Evolutionary conservation across 2,797 vertebrate species (phyloP).

Genomic region (Scarus forsteni): DNA sequence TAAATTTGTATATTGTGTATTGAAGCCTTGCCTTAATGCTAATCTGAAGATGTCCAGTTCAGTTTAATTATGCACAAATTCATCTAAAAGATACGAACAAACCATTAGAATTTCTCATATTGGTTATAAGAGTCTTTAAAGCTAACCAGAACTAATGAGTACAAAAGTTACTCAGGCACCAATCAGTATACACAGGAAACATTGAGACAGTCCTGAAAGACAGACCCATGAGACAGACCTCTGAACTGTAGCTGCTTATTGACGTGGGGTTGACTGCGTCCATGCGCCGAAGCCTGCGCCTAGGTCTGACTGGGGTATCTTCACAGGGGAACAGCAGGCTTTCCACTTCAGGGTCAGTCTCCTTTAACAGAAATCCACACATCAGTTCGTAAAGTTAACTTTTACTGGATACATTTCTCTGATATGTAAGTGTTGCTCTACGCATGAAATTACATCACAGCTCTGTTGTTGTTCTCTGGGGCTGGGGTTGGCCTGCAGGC

Average conservation of each 20-base stretch:
- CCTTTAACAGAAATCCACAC: slow-evolving; percentile 53
- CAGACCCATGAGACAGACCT: slow-evolving; percentile 53
- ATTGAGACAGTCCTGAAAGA: no score
- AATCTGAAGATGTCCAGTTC: no score
- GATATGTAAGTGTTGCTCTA: rapidly evolving
- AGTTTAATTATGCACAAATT: no score
- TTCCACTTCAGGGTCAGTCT: slow-evolving; percentile 51
- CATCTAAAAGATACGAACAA: no score
- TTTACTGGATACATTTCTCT: not conserved
- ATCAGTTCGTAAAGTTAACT: not conserved
- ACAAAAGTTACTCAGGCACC: no score
- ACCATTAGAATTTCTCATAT: no score
- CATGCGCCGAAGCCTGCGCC: slow-evolving; percentile 81
- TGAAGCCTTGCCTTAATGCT: no score
- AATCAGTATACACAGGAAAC: no score
- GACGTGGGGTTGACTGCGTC: slow-evolving; percentile 80
- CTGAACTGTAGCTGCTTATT: slow-evolving; percentile 24
- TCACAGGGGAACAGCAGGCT: slow-evolving; percentile 52
- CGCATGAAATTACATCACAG: slow-evolving; percentile 51
- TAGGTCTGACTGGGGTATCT: slow-evolving; percentile 13
- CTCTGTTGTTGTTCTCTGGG: slow-evolving; percentile 12
- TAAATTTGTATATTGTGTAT: no score
- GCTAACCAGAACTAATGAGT: no score
- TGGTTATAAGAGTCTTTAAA: no score
- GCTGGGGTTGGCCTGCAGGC: slow-evolving; percentile 65